Conservation (phyloP, 2,113 vertebrate genomes). For the Perca fluviatilis region DNA sequence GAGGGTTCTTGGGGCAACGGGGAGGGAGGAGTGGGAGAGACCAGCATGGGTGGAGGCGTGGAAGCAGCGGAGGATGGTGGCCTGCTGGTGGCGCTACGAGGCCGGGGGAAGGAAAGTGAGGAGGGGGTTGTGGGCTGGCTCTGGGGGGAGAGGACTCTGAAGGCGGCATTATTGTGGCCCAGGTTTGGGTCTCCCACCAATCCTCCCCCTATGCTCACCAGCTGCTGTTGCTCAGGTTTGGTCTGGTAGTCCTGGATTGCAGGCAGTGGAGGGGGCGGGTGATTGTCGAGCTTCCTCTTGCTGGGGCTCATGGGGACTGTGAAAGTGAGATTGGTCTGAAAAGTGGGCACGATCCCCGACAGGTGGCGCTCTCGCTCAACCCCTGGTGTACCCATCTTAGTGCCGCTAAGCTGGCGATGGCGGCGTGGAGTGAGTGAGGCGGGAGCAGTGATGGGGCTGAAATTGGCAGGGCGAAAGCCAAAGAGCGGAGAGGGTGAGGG, state of each 20-base stretch:
- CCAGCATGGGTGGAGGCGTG: constrained; percentile 88
- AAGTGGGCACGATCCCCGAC: constrained; percentile 89
- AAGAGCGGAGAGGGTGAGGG: constrained; percentile 92
- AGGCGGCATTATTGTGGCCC: constrained; percentile 75
- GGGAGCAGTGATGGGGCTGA: constrained; percentile 91
- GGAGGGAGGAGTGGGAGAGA: constrained; percentile 87
- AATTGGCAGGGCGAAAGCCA: constrained; percentile 90
- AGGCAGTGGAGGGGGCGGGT: constrained; percentile 72
- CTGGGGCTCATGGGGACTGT: constrained; percentile 94
- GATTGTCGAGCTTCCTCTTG: constrained; percentile 88
- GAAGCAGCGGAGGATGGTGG: constrained; percentile 84
- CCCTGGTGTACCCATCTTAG: constrained; percentile 83
- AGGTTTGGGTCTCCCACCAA: constrained; percentile 64
- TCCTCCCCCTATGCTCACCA: constrained; percentile 57
- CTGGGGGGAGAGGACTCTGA: constrained; percentile 88
- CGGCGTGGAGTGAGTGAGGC: constrained; percentile 83
- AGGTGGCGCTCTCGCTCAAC: constrained; percentile 89
- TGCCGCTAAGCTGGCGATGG: constrained; percentile 89
- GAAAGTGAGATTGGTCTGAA: constrained; percentile 93
- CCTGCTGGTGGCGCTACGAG: constrained; percentile 82
- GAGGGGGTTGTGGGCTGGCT: constrained; percentile 85
- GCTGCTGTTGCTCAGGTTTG: constrained; percentile 78
- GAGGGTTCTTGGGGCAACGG: constrained; percentile 89
- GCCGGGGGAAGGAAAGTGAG: constrained; percentile 80
- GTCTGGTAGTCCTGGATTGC: constrained; percentile 76